These are phyloP conservation scores for Erythrolamprus reginae DNA, from an alignment of 2,113 vertebrate genomes.

Conservation along the genomic window DNA sequence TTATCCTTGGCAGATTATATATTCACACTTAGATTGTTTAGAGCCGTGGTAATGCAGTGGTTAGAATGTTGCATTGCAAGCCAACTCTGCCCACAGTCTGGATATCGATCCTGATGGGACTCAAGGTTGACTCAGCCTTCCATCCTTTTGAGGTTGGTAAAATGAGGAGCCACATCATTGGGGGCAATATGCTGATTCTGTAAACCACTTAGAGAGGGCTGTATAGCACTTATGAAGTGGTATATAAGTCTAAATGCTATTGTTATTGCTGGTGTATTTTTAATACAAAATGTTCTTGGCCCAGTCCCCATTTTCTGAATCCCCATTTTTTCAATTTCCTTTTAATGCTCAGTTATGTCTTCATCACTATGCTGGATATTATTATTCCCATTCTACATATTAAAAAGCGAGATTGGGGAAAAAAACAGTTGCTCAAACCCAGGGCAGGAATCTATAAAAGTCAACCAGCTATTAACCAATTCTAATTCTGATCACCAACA, in stretches of 20 bases:
- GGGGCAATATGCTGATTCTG: not conserved
- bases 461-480: not conserved
- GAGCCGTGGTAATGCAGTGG: not conserved
- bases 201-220: not conserved
- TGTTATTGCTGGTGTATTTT: not conserved
- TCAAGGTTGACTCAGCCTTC: not conserved
- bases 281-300: not conserved
- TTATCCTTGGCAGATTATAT: slow-evolving; percentile 24
- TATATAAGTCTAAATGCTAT: not conserved
- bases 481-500: not conserved
- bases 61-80: not conserved
- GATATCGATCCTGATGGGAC: not conserved
- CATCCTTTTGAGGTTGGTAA: not conserved
- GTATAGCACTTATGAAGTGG: not conserved
- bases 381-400: not conserved
- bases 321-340: not conserved
- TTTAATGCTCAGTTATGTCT: not conserved
- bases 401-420: not conserved
- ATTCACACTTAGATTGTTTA: slow-evolving; percentile 10
- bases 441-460: not conserved
- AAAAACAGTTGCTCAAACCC: not conserved
- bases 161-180: not conserved
- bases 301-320: not conserved
- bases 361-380: not conserved
- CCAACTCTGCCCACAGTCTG: not conserved